Percentiles rank a stretch among this genome's conserved stretches.
These are phyloP conservation scores for Neodiprion virginianus DNA, from an alignment of 1,140 invertebrate genomes.

Conservation along the genomic window DNA sequence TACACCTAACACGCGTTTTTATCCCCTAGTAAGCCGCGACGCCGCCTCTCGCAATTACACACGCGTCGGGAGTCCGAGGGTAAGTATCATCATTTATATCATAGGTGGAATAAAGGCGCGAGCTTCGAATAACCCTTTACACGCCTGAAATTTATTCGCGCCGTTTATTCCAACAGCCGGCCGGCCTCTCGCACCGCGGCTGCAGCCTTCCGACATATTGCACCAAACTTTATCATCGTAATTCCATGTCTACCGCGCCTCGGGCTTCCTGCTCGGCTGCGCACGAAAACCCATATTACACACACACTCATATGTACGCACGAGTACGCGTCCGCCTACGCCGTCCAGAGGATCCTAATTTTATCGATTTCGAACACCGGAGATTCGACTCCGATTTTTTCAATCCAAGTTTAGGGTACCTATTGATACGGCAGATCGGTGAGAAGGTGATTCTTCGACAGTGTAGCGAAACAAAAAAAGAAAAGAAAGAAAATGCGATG, in stretches of 20 bases:
- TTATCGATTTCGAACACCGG: no score
- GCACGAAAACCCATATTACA: no score
- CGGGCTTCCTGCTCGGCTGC: neutral
- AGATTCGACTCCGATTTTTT: no score
- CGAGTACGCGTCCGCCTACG: no score
- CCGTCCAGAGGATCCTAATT: no score
- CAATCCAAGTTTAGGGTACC: no score
- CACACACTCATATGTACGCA: no score
- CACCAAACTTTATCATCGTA: neutral
- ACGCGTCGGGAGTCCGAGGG: neutral
- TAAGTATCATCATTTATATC: neutral
- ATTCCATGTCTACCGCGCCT: neutral
- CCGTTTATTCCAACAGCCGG: no score
- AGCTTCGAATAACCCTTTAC: neutral
- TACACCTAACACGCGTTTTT: neutral
- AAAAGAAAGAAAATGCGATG: no score
- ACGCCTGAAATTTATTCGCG: neutral
- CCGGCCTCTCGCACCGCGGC: neutral
- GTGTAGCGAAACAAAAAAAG: no score
- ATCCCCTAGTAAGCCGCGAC: neutral
- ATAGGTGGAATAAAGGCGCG: neutral
- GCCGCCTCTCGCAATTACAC: neutral
- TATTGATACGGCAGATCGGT: no score
- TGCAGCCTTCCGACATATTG: neutral
- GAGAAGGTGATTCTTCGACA: no score